Conservation (phyloP, 2,888 invertebrate genomes). For the Apamea monoglypha region DNA sequence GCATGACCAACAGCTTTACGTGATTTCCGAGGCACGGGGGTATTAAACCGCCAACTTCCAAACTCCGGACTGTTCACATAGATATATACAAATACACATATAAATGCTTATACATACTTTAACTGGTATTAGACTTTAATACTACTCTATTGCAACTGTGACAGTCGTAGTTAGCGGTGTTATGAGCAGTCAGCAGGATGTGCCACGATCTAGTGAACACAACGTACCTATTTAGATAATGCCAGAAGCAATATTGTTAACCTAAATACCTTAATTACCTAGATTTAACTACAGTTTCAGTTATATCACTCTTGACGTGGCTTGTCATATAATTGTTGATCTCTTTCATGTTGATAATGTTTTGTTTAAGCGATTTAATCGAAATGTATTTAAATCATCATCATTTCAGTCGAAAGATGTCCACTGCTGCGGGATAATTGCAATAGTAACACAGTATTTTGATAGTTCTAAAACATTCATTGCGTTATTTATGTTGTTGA, state of each 20-base stretch:
- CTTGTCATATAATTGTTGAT: background rate
- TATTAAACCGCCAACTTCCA: too few relatives aligned
- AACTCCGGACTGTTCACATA: too few relatives aligned
- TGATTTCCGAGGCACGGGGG: too few relatives aligned
- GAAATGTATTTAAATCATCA: background rate
- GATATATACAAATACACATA: too few relatives aligned
- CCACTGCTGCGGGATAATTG: background rate
- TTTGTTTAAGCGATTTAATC: background rate
- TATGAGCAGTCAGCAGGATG: conserved; percentile 61
- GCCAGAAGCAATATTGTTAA: conserved; percentile 20
- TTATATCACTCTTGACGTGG: background rate
- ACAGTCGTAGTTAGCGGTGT: conserved; percentile 44
- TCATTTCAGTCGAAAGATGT: background rate
- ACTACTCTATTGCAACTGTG: conserved; percentile 31
- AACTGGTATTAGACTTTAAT: background rate
- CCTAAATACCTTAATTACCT: conserved; percentile 34
- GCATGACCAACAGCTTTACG: too few relatives aligned
- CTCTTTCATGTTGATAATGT: background rate
- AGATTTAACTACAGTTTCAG: conserved; percentile 3
- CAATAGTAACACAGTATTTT: background rate
- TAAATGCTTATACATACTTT: background rate
- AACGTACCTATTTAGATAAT: conserved; percentile 39
- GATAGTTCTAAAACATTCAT: background rate
- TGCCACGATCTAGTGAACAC: conserved; percentile 55
- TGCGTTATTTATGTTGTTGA: background rate